These are phyloP conservation scores for Phalacrocorax pelagicus DNA, from an alignment of 2,113 vertebrate genomes.

Conservation along the genomic window DNA sequence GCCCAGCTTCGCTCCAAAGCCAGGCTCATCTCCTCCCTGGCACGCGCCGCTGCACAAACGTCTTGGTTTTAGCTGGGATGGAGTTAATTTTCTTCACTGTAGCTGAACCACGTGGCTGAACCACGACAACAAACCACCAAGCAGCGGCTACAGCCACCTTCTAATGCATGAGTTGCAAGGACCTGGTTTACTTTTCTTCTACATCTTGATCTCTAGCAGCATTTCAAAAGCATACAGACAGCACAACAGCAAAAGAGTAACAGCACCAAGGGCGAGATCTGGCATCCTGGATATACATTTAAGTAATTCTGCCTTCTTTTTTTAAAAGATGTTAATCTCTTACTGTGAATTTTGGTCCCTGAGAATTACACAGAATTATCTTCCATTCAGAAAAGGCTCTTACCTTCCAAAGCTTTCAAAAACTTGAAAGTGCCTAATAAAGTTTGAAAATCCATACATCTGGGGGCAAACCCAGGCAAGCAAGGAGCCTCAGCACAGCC, in stretches of 20 bases:
- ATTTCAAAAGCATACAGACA: neutral
- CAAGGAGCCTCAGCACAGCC: neutral
- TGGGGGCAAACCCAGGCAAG: neutral
- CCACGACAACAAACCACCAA: neutral
- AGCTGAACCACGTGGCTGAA: too few species aligned
- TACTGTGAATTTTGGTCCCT: neutral
- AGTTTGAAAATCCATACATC: neutral
- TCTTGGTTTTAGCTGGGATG: too few species aligned
- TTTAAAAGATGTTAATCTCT: neutral
- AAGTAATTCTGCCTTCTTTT: neutral
- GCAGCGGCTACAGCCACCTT: neutral
- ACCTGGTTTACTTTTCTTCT: neutral
- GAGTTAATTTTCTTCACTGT: too few species aligned
- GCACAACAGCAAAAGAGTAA: neutral
- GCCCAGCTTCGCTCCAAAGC: neutral
- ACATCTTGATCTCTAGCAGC: neutral
- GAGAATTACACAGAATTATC: neutral
- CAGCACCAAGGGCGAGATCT: neutral
- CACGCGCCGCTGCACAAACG: neutral
- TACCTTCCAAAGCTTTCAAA: neutral
- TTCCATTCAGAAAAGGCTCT: neutral
- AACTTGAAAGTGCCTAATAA: neutral
- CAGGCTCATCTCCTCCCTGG: neutral
- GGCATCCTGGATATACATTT: neutral
- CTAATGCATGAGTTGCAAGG: fast-evolving